Evolutionary conservation across 2,113 vertebrate genomes (phyloP).

Genomic region (Lagopus muta): DNA sequence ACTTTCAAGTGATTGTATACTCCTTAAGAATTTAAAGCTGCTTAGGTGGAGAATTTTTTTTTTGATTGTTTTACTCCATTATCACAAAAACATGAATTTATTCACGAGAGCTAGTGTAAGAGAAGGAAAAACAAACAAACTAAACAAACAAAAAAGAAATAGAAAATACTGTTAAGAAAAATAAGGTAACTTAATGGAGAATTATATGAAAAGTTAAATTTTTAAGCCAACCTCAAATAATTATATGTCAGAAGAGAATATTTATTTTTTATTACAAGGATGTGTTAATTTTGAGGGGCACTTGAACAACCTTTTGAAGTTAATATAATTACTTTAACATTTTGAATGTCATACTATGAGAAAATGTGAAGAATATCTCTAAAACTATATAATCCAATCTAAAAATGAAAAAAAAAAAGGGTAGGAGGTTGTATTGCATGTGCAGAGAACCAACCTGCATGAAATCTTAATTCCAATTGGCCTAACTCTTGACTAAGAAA

Average conservation of each 20-base stretch:
- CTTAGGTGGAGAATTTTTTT: not conserved
- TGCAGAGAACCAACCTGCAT: not conserved
- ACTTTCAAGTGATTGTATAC: not conserved
- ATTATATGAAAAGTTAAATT: not conserved
- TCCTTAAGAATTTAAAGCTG: not conserved
- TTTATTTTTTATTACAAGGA: not conserved
- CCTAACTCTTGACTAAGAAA: conserved; percentile 3
- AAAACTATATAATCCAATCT: not conserved
- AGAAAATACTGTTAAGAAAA: not conserved
- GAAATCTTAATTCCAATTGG: not conserved
- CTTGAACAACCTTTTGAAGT: not conserved
- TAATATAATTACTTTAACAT: not conserved
- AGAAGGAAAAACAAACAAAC: not conserved
- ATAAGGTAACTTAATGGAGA: not conserved
- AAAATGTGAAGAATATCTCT: not conserved
- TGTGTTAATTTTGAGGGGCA: not conserved
- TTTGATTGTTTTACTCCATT: not conserved
- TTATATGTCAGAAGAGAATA: not conserved
- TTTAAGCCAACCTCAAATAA: not conserved
- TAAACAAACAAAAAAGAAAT: not conserved
- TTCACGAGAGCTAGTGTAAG: not conserved
- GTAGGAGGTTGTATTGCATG: not conserved
- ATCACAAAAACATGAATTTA: not conserved
- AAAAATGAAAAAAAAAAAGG: not conserved
- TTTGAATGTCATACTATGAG: not conserved